Base-by-base conservation (phyloP, 2,888 invertebrate species). In the Autographa pulchrina region DNA sequence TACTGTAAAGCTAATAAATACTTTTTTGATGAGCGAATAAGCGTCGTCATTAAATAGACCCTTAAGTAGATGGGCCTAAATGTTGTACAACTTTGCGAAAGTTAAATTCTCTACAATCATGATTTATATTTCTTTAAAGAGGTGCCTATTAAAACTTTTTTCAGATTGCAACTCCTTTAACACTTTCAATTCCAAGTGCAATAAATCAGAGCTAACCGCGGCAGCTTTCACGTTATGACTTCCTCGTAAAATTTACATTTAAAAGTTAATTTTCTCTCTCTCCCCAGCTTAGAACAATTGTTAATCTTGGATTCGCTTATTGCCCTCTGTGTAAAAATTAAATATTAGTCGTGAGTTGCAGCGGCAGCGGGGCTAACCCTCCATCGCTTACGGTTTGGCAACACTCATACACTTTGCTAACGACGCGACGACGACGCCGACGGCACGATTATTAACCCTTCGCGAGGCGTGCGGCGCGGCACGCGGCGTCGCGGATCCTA, bases 191-290 rank as follows among this genome's bases (percentile, higher is more conserved):
- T 94, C 93, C 89, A 92, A 94, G 90, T 92, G 92, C 90, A 92
- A 95, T 95, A 95, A 95, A 95, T 95, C 94, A 94, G 92, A 87
- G 92, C 92, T 92, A 94, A 95, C 94, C 94, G 93, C 93, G 93
- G 92, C 93, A 93, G 94, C 94, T 94, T 94, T 93, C 92, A 92
- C 93, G 93, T 95, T 95, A 95, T 94, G 94, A 95, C 92, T 95
- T 93, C 93, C 93, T 93, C 94, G 94, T 94, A 94, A 95, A 95
- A 95, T 95, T 94, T 95, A 95, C 94, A 94, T 95, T 94, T 94
- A 93, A 95, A 95, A 94, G 93, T 95, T 93, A 95, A 95, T 95
- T 94, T 94, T 94, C 94, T 92, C 92, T 89, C 89, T 91, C 86
- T 91, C 86, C 89, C 88, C 89, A 88, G 90, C 91, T 92, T 88